Conservation (phyloP, 37 sponge, comb jelly and placozoan genomes). For the Cliona cf. orientalis region DNA sequence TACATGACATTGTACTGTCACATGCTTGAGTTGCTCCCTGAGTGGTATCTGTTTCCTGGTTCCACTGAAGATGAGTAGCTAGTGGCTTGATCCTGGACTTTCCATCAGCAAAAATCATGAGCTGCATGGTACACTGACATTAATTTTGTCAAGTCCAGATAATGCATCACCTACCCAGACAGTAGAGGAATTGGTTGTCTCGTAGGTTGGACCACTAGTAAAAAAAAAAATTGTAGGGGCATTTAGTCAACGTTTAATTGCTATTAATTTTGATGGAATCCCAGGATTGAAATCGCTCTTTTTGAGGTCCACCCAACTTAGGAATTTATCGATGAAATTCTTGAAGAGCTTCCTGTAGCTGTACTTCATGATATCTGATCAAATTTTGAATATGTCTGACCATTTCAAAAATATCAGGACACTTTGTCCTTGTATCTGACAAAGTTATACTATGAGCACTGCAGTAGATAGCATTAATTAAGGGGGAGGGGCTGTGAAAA, state of each 20-base stretch:
- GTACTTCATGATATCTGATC: too few species aligned
- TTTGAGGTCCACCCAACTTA: background rate
- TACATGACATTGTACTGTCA: slow-evolving; percentile 13
- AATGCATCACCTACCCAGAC: slow-evolving; percentile 54
- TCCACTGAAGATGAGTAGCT: slow-evolving; percentile 46
- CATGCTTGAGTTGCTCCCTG: slow-evolving; percentile 23
- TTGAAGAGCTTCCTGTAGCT: slow-evolving; percentile 19
- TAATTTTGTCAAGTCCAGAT: slow-evolving; percentile 59
- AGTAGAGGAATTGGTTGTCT: slow-evolving; percentile 21
- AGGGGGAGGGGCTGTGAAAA: too few species aligned
- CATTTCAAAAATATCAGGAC: too few species aligned
- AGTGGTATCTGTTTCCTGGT: slow-evolving; percentile 32
- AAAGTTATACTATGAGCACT: too few species aligned
- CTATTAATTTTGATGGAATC: too few species aligned
- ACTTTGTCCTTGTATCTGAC: too few species aligned
- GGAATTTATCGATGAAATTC: slow-evolving; percentile 51
- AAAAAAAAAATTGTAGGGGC: slow-evolving; percentile 52
- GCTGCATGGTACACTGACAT: slow-evolving; percentile 51
- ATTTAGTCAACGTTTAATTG: slow-evolving; percentile 30
- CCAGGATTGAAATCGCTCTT: slow-evolving; percentile 9
- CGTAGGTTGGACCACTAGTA: slow-evolving; percentile 35
- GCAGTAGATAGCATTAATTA: too few species aligned
- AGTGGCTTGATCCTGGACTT: slow-evolving; percentile 47
- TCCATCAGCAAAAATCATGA: slow-evolving; percentile 59
- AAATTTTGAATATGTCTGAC: too few species aligned